Evolutionary conservation across 2,113 vertebrate genomes (phyloP).

Genomic region (Phalacrocorax aristotelis): DNA sequence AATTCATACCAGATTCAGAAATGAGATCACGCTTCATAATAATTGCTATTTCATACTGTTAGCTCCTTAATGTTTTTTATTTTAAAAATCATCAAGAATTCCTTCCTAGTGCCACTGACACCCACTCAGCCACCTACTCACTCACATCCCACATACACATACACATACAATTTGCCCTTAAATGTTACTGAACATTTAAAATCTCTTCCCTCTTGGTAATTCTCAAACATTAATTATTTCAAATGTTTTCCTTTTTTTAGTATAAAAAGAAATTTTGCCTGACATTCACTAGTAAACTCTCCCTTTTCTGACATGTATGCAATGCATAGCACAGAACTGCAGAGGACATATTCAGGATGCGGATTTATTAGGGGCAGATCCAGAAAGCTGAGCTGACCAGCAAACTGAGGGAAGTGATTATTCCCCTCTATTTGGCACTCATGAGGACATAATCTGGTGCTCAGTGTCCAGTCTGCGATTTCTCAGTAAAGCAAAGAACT

Average conservation of each 20-base stretch:
- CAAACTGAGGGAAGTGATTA: neutral
- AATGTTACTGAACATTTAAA: constrained; percentile 13
- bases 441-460: neutral
- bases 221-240: neutral
- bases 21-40: constrained; percentile 24
- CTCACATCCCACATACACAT: neutral
- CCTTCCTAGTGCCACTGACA: constrained; percentile 29
- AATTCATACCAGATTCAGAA: constrained; percentile 54
- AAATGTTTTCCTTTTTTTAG: neutral
- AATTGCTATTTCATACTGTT: constrained; percentile 54
- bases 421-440: neutral
- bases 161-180: neutral
- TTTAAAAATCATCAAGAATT: constrained; percentile 42
- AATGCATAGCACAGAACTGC: neutral
- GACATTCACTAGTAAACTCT: neutral
- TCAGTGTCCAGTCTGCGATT: neutral
- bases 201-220: neutral
- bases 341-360: neutral
- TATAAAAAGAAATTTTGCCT: neutral
- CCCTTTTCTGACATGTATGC: neutral
- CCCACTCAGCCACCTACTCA: neutral
- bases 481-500: neutral
- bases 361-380: neutral
- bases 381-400: neutral
- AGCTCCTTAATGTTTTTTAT: constrained; percentile 49